Base-by-base conservation (phyloP, 2,113 vertebrate species). In the Micromys minutus region DNA sequence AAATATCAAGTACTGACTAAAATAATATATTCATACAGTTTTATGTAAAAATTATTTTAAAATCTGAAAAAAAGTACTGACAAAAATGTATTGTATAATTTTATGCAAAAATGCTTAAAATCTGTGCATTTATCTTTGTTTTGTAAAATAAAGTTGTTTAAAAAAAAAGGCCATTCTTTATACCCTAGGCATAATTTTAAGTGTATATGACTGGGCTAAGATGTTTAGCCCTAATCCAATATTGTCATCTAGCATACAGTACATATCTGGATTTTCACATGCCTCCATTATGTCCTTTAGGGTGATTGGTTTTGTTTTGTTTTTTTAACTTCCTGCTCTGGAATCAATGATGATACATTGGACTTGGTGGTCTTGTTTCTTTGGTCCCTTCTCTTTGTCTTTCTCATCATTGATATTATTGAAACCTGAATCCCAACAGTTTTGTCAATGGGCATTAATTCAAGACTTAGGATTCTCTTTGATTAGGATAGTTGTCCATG, bases 331-430 rank as follows among this genome's bases (percentile, higher is more conserved):
- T 69, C 34, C 45, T 52, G 80, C 63, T 71, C 85, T 55, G 45
- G 65, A 71, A 36, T 71, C 65, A 87, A 55, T 22, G 34, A 71
- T 69, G 65, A 52, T 65, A 87, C 12, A 71, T 39, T 77, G 34
- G n/a, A 3, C 87, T 83, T 69, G 5, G n/a, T 83, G 39, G n/a
- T 16, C n/a, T 61, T 29, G 55, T 84, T 61, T 61, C 7, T 11
- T 83, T 84, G 52, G 59, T 90, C 10, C 83, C 22, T 42, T 84
- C 45, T 79, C 59, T 84, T 77, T 90, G 59, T 94, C 63, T 88
- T 86, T 85, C 24, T 50, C 47, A 11, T 12, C 26, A 26, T 34
- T 94, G 71, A 63, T 95, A 86, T 76, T 93, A 94, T 80, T 93
- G 77, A 57, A 96, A 12, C 45, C 42, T 52, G 63, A 47, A 45